Base-by-base conservation (phyloP, 2,888 invertebrate genomes). In the Eristalinus sepulchralis region DNA sequence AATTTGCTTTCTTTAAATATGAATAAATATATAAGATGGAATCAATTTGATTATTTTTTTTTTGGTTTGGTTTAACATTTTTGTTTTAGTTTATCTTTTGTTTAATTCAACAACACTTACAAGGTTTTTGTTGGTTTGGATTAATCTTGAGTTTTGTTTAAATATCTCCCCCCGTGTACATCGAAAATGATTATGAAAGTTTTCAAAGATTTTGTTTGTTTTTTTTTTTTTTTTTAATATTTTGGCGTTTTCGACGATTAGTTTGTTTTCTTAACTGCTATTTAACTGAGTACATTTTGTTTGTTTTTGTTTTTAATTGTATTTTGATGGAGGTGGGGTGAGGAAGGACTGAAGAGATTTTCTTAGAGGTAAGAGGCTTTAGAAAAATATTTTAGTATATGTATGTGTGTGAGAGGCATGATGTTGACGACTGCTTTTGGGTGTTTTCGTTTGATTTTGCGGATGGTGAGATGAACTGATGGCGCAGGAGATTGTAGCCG, bases 101-200 rank as follows among this genome's bases (percentile, higher is more conserved):
- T 53, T 53, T 53, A 71, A 70, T 59, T 55, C 71, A 81, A 81
- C 71, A 79, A 83, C 73, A 80, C 47, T 70, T 83, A 67, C 36
- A 70, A 13, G 20, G 39, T 67, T 24, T 63, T 63, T 36, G 27
- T 47, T 10, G 31, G 17, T 63, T 55, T 6, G n/a, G n/a, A 47
- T 47, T 47, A 47, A 47, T 10, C 22, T 31, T 59, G 34, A 31
- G 9, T 70, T n/a, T 63, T 59, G 59, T 3, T 11, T 66, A 39
- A 20, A 13, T 60, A 47, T 57, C 24, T 47, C 8, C 33, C 8
- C 33, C 0, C 66, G 6, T 77, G 17, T 59, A 34, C 39, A 59
- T 76, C 13, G 59, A 71, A 71, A 77, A 77, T 76, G 47, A 67
- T 76, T 67, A 17, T 47, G 47, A 5, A 13, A 55, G 24, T 20